A percentile compares a stretch with the other conserved stretches of the same genome.
Evolutionary conservation across 1,140 invertebrate genomes (phyloP).

Genomic region (Pantala flavescens): DNA sequence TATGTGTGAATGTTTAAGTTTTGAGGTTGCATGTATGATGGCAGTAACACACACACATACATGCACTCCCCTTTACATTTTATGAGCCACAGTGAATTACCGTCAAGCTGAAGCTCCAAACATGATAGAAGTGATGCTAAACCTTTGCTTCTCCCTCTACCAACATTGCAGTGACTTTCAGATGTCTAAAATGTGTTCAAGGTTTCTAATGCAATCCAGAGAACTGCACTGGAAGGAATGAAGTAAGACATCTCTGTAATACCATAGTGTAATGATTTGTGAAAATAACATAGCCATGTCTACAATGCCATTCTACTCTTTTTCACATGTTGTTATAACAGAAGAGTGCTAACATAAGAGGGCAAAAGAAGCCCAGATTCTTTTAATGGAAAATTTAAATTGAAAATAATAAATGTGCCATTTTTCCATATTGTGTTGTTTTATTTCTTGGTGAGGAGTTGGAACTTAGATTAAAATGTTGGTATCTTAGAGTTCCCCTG

Average conservation of each 20-base stretch:
- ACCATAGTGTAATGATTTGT: neutral
- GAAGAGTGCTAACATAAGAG: neutral
- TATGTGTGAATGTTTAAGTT: too few species aligned
- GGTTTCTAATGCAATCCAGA: neutral
- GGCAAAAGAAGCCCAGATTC: neutral
- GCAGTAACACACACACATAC: too few species aligned
- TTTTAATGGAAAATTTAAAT: neutral
- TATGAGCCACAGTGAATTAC: too few species aligned
- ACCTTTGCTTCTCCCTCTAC: too few species aligned
- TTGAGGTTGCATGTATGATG: too few species aligned
- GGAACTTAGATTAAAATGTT: too few species aligned
- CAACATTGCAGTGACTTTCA: too few species aligned
- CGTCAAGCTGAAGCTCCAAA: too few species aligned
- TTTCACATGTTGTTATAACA: conserved; percentile 3
- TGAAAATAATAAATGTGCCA: conserved; percentile 8
- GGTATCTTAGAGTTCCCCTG: too few species aligned
- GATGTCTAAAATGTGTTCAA: neutral
- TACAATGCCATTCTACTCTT: neutral
- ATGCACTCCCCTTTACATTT: too few species aligned
- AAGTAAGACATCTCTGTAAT: neutral
- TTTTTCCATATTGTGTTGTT: neutral
- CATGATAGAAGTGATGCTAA: too few species aligned
- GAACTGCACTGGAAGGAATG: neutral
- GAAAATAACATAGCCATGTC: neutral
- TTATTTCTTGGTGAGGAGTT: neutral